Base-by-base conservation (phyloP, 1,140 invertebrate species). In the Drosophila trapezifrons region DNA sequence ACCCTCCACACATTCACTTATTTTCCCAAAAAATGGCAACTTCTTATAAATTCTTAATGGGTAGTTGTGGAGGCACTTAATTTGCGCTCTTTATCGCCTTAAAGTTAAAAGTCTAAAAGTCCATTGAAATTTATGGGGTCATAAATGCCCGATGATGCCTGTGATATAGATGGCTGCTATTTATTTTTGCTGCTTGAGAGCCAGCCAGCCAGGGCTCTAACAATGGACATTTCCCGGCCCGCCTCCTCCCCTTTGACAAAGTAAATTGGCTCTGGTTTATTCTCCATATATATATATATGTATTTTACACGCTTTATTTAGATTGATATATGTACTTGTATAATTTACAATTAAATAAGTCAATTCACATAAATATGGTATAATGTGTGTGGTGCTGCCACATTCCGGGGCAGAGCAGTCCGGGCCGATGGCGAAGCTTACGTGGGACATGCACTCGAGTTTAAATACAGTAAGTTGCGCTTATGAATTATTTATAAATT, bases 281-380 rank as follows among this genome's bases (percentile, higher is more conserved):
- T 40, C 65, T 63, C n/a, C 56, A 65, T 45, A 65, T 43, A 60
- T 55, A 27, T 40, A n/a, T n/a, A 75, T 57, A 72, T 72, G 45
- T 65, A 71, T 66, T 76, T 76, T 83, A 86, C 76, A 80, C 72
- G 51, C 63, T 83, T 87, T 77, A 76, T 77, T 89, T 40, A 72
- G 62, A 76, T 70, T 42, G 47, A 54, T 78, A 58, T 64, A 46
- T 47, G 47, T 43, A 76, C 43, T 67, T 46, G 45, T 67, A 62
- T 70, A 74, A 66, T 85, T 66, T 84, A 84, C 69, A 83, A 80
- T 77, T 73, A 80, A 82, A 78, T 86, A 67, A 72, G 72, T 82
- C 70, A 78, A 86, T 81, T 86, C 81, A 80, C 81, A 75, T 76
- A 65, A 64, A 82, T 86, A 72, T 82, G 42, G 35, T 78, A 46